Percentiles rank a stretch among this genome's conserved stretches.
These are phyloP conservation scores for Glareola pratincola DNA, from an alignment of 2,113 vertebrate genomes.

Conservation along the genomic window DNA sequence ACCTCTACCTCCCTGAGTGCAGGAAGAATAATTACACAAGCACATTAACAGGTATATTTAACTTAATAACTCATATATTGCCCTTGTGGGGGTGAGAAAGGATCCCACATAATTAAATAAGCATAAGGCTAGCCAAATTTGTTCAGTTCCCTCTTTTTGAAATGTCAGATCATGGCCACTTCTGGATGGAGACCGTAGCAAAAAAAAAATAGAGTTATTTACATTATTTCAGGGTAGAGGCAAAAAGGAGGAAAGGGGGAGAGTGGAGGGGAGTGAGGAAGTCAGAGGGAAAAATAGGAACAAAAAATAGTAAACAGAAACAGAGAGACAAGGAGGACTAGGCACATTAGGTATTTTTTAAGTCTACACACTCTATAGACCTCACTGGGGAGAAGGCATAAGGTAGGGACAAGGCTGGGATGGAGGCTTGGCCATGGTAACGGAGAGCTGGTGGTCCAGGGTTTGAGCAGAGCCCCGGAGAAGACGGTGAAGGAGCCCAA, in stretches of 20 bases:
- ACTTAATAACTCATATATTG: slow-evolving; percentile 4
- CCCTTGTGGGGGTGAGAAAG: not conserved
- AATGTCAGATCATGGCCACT: not conserved
- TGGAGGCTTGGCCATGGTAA: not conserved
- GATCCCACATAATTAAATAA: not conserved
- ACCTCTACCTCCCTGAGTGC: not conserved
- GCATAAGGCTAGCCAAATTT: not conserved
- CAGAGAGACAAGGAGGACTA: not conserved
- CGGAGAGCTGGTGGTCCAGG: not conserved
- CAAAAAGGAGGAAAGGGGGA: not conserved
- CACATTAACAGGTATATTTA: slow-evolving; percentile 1
- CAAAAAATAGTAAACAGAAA: not conserved
- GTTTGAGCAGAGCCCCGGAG: not conserved
- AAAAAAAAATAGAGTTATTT: not conserved
- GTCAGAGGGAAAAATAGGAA: not conserved
- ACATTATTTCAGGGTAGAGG: not conserved
- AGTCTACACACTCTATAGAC: not conserved
- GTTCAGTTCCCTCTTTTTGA: not conserved
- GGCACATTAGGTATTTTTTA: not conserved
- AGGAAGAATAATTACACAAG: not conserved
- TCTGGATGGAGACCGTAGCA: not conserved
- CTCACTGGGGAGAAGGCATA: not conserved
- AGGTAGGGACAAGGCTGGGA: not conserved
- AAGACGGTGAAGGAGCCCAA: not conserved
- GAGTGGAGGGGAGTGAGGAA: not conserved